Base-by-base conservation (phyloP, 2,888 invertebrate genomes). In the Cotesia congregata region DNA sequence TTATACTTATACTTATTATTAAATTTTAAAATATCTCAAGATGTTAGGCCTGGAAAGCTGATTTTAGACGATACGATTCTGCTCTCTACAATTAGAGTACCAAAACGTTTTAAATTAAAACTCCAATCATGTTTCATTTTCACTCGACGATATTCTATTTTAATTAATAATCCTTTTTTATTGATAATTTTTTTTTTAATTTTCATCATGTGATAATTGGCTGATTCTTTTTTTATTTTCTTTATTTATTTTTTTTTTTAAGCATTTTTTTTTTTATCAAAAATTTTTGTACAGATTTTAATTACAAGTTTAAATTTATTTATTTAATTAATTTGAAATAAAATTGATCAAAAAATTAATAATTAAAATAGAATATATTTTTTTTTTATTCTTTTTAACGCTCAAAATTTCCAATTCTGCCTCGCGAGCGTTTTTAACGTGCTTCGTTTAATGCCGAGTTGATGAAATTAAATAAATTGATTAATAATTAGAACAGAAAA, bases 401-500 rank as follows among this genome's bases (percentile, higher is more conserved):
- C 17, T 12, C 78, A 78, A 79, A 77, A 71, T 79, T 76, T 74
- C 74, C 68, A 72, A 79, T 76, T 77, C 79, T 82, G 81, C 79
- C 81, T 81, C 80, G 81, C 79, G 75, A 79, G 81, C 78, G 83
- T 81, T 80, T 72, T 72, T 68, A 73, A 76, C 79, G 80, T 80
- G 77, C 79, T 74, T 80, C 65, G 59, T 39, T 59, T 38, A 30
- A 50, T 67, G 17, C 60, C 38, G 12, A 67, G 67, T 50, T 67
- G 3, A 39, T 5, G 6, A 59, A 17, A 17, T 17, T 17, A 17
- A 17, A 1, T 17, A 17, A 17, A 17, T 17, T 64, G 67, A 68
- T 67, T 12, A 7, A 50, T 50, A 12, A 7, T 50, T 12, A 50
- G 3, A 12, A 50, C 50, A 12, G 50, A 50, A 50, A 50, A 50